phyloP scores from a whole-genome alignment of 2,888 invertebrate species.

The Amphipyra berbera region DNA sequence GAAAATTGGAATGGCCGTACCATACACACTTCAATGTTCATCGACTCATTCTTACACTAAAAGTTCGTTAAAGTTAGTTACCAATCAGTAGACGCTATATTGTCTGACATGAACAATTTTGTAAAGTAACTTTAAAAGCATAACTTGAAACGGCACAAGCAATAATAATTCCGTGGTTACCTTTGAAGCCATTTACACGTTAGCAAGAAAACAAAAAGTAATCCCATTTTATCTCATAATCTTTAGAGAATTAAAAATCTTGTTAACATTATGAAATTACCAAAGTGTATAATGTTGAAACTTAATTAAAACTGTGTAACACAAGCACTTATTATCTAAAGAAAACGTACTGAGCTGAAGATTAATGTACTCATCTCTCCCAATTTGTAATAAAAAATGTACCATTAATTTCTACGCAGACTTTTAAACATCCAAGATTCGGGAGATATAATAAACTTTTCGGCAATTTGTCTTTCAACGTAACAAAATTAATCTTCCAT shows the following conservation, averaged over 20 bases:
- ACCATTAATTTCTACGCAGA: conserved; percentile 21
- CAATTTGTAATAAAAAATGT: conserved; percentile 18
- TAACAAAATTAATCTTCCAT: conserved; percentile 45
- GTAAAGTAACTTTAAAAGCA: too few species aligned
- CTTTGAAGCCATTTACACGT: neutral
- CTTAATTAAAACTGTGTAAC: conserved; percentile 38
- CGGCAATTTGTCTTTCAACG: conserved; percentile 46
- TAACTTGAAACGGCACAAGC: too few species aligned
- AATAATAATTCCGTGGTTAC: too few species aligned
- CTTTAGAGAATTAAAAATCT: conserved; percentile 15
- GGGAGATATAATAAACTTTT: conserved; percentile 36
- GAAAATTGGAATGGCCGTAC: too few species aligned
- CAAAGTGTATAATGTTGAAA: conserved; percentile 22
- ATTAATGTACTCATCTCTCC: conserved; percentile 24
- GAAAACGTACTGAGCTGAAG: conserved; percentile 11
- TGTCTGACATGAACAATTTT: too few species aligned
- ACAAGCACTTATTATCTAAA: conserved; percentile 19
- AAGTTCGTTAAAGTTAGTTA: too few species aligned
- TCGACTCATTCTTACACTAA: too few species aligned
- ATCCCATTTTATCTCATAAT: conserved; percentile 23
- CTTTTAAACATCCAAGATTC: conserved; percentile 32
- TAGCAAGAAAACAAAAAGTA: neutral
- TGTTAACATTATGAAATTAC: conserved; percentile 29
- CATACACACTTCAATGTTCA: too few species aligned
- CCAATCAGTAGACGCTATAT: too few species aligned